These are phyloP conservation scores for Drosophila aff. DNA, from an alignment of 1,140 invertebrate genomes.

Conservation along the genomic window DNA sequence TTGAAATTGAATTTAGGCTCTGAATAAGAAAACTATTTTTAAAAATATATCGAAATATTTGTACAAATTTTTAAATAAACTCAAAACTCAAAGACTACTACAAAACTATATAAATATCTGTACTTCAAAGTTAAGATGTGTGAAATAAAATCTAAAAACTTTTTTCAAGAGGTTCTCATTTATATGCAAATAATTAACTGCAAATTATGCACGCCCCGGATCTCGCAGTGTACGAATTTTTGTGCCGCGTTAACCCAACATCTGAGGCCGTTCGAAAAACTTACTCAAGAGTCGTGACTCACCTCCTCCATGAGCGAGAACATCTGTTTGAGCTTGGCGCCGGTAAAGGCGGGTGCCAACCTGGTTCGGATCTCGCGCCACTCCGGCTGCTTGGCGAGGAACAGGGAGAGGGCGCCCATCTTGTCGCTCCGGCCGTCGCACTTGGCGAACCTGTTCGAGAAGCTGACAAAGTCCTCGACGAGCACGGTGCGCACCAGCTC, in stretches of 20 bases:
- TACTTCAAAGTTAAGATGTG: too few relatives aligned
- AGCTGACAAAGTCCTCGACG: slow-evolving; percentile 86
- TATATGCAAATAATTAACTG: background rate
- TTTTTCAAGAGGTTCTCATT: too few relatives aligned
- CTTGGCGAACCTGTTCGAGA: slow-evolving; percentile 78
- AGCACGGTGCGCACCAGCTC: slow-evolving; percentile 86
- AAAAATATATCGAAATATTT: too few relatives aligned
- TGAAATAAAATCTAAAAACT: too few relatives aligned
- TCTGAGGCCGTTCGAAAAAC: background rate
- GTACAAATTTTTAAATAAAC: too few relatives aligned
- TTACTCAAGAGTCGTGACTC: slow-evolving; percentile 27
- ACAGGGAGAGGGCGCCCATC: slow-evolving; percentile 79
- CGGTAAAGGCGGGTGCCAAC: slow-evolving; percentile 86
- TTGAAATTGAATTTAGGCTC: background rate
- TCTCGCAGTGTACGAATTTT: background rate
- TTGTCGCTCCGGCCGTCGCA: slow-evolving; percentile 69
- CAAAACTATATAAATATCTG: too few relatives aligned
- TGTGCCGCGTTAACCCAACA: background rate
- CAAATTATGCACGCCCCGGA: too few relatives aligned
- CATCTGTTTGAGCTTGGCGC: slow-evolving; percentile 87
- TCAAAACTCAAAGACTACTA: too few relatives aligned
- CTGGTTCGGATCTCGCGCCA: slow-evolving; percentile 87
- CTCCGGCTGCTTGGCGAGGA: slow-evolving; percentile 74
- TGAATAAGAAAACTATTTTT: too few relatives aligned
- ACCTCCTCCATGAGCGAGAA: slow-evolving; percentile 86